Evolutionary conservation across 2,888 invertebrate genomes (phyloP), one percentile per base, ranked within the genome.

Genomic region (Helobdella robusta): DNA sequence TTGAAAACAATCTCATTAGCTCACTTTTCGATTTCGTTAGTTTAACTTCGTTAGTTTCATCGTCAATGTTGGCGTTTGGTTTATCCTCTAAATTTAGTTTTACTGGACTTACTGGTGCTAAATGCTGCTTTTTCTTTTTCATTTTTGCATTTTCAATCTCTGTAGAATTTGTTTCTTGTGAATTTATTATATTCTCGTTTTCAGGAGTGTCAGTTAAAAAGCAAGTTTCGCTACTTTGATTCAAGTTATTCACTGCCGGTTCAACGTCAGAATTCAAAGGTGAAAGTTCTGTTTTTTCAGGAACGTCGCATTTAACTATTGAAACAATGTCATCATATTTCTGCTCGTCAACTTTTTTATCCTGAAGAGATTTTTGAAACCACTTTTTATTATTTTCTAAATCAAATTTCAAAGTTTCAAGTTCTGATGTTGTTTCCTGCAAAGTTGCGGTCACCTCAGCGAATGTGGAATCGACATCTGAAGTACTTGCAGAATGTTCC

Each of bases 381-480:
- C n/a, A n/a, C n/a, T n/a, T n/a, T n/a, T n/a, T n/a, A n/a, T 18
- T 23, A 3, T 23, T 54, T 62, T 62, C 32, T 32, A 62, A 25
- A 62, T 62, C 50, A 32, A 62, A 50, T 30, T 62, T 62, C 62
- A 62, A n/a, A 15, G 62, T 62, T 48, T 62, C 62, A n/a, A 62
- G 25, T n/a, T 62, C 62, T 2, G 28, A 46, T 18, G 62, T 62
- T 2, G 62, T 62, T 32, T 62, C 62, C 25, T 62, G 48, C n/a
- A 62, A 50, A 15, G 62, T 62, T 3, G 62, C 62, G 11, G 62
- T 46, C 2, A 62, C 62, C 30, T 62, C 62, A n/a, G 62, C 62
- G 28, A 62, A 62, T 6, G 44, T 62, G 11, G 44, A 32, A 20
- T 60, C 44, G 18, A 36, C 60, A 20, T 20, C 30, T 6, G 28